phyloP scores from a whole-genome alignment of 2,888 invertebrate species.

The Synanthedon vespiformis region DNA sequence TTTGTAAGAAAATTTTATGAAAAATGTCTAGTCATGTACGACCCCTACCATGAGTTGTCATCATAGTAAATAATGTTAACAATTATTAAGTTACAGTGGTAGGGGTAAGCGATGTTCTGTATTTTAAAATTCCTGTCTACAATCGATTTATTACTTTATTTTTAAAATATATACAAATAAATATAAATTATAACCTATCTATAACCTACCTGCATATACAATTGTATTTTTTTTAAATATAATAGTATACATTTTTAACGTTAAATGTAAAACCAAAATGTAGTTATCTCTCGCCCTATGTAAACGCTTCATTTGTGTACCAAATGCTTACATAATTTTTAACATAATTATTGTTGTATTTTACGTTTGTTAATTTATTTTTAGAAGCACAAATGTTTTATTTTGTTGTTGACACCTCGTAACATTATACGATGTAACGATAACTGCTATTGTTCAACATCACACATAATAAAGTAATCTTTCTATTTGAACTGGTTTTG shows the following conservation, averaged over 20 bases:
- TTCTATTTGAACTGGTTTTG: conserved; percentile 45
- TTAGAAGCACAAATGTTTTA: conserved; percentile 65
- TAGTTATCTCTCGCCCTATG: conserved; percentile 51
- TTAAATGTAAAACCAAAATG: neutral
- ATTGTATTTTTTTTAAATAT: neutral
- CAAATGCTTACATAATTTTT: conserved; percentile 32
- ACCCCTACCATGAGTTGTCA: no score
- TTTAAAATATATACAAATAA: neutral
- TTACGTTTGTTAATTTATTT: conserved; percentile 68
- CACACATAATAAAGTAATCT: conserved; percentile 68
- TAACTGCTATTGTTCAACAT: conserved; percentile 60
- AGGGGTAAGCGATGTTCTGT: neutral
- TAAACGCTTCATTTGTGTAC: conserved; percentile 44
- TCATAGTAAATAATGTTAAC: no score
- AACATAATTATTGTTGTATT: conserved; percentile 58
- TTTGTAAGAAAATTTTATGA: conserved; percentile 2
- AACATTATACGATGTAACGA: neutral
- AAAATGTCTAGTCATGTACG: conserved; percentile 42
- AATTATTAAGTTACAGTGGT: no score
- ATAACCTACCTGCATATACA: neutral
- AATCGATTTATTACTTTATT: neutral
- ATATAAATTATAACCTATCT: neutral
- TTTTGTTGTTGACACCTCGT: conserved; percentile 31
- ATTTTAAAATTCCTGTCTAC: neutral
- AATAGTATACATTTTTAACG: neutral